Conservation (phyloP, 2,797 vertebrate genomes). For the Enteromius viviparus region DNA sequence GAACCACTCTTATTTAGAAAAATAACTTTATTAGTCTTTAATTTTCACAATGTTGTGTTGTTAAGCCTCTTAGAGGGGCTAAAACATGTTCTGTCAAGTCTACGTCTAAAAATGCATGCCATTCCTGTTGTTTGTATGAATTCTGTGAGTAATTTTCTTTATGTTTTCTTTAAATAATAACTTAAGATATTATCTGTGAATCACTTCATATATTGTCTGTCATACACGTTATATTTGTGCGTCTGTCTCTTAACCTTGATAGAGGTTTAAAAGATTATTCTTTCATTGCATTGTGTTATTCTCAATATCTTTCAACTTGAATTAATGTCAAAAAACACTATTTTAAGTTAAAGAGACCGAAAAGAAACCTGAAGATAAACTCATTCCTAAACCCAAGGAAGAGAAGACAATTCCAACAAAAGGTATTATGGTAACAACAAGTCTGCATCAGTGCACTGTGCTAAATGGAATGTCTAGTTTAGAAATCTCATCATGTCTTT, state of each 20-base stretch:
- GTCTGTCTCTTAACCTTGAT: constrained; percentile 26
- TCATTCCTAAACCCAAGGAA: constrained; percentile 56
- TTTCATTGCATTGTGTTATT: constrained; percentile 19
- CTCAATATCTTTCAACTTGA: constrained; percentile 23
- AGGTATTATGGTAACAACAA: constrained; percentile 64
- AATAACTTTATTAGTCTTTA: background rate
- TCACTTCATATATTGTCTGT: constrained; percentile 26
- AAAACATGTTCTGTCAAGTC: constrained; percentile 12
- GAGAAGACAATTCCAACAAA: constrained; percentile 58
- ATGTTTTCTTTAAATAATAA: background rate
- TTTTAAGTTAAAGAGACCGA: constrained; percentile 78
- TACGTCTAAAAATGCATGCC: background rate
- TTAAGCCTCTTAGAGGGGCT: background rate
- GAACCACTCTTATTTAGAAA: constrained; percentile 2
- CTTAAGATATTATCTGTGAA: background rate
- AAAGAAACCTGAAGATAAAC: constrained; percentile 74
- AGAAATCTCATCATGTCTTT: constrained; percentile 29
- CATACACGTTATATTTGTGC: constrained; percentile 22
- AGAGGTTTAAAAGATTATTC: constrained; percentile 28
- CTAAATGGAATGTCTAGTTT: constrained; percentile 12
- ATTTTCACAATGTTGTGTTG: background rate
- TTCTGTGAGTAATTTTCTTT: background rate
- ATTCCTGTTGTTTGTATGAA: background rate
- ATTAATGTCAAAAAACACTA: constrained; percentile 51
- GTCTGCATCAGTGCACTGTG: constrained; percentile 9